Evolutionary conservation across 2,113 vertebrate species (phyloP), one percentile per base, ranked within the genome.

Genomic region (Tragelaphus scriptus): DNA sequence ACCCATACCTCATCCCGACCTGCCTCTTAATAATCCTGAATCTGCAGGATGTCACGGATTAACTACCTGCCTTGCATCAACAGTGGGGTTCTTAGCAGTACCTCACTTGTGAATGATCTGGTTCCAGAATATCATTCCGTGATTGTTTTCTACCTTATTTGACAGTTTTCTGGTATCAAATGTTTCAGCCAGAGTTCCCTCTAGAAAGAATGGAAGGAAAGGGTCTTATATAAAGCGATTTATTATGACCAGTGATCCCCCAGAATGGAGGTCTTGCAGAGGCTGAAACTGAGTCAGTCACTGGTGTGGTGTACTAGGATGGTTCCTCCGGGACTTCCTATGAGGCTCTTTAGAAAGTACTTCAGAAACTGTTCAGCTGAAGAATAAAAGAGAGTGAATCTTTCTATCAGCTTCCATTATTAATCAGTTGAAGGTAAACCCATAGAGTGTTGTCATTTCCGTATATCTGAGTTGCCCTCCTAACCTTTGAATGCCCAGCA

Each of bases 1-100:
- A 26, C 14, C 6, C 61, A 6, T 4, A 4, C 1, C 11, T 15
- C 32, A 17, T 85, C 44, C 32, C 0, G 2, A 10, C 28, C 4
- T 85, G 44, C 3, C 6, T 65, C 14, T 32, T 44, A 40, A 10
- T 40, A 51, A 93, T 30, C 28, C 15, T 51, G 47, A 77, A 44
- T 25, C n/a, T 80, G 1, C 28, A 40, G 63, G 56, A 75, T 16
- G 4, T 2, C 4, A 6, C 2, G 3, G 36, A n/a, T 58, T 90
- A 23, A 51, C 3, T 23, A 3, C 3, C 40, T 17, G 55, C 2
- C 3, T 25, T 21, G 3, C 2, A 49, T 77, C 47, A 55, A 15
- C 15, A 53, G 32, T 3, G 36, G 28, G 3, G 5, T 53, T 86
- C 58, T 77, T 91, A 58, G 32, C n/a, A 81, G 7, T 92, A 59